Evolutionary conservation across 2,888 invertebrate species (phyloP).

Genomic region (Pseudococcus jackbeardsleyi): DNA sequence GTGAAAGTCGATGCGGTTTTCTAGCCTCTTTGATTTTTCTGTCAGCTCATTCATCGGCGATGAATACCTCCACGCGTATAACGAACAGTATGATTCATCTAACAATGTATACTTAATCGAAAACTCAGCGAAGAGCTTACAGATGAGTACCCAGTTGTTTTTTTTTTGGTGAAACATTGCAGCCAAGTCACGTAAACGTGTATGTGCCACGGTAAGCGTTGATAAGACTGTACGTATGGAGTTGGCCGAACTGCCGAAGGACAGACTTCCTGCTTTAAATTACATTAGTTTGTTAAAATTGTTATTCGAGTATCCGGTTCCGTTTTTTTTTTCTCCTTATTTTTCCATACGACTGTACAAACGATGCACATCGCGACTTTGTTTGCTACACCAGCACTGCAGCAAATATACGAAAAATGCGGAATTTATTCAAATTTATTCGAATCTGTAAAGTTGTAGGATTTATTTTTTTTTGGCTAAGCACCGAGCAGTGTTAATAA

Average conservation of each 20-base stretch:
- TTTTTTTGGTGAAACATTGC: constrained; percentile 19
- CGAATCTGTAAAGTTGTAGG: constrained; percentile 23
- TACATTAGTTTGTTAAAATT: constrained; percentile 52
- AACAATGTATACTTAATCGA: constrained; percentile 26
- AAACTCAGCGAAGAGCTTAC: neutral
- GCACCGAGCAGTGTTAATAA: constrained; percentile 14
- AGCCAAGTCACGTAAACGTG: constrained; percentile 42
- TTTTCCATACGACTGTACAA: neutral
- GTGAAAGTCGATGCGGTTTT: neutral
- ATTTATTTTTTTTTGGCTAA: neutral
- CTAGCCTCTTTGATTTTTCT: neutral
- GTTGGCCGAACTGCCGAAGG: constrained; percentile 40
- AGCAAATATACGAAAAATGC: constrained; percentile 1
- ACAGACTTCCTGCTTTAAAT: constrained; percentile 52
- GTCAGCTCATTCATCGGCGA: constrained; percentile 17
- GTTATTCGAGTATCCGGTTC: constrained; percentile 53
- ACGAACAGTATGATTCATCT: neutral
- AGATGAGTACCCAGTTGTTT: neutral
- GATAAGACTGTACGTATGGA: neutral
- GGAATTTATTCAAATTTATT: constrained; percentile 52
- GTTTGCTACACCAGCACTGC: neutral
- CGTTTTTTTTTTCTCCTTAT: constrained; percentile 23
- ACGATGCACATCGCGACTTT: constrained; percentile 18
- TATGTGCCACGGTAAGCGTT: neutral
- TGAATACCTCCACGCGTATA: constrained; percentile 6